Base-by-base conservation (phyloP, 2,113 vertebrate genomes). In the Electrona antarctica region DNA sequence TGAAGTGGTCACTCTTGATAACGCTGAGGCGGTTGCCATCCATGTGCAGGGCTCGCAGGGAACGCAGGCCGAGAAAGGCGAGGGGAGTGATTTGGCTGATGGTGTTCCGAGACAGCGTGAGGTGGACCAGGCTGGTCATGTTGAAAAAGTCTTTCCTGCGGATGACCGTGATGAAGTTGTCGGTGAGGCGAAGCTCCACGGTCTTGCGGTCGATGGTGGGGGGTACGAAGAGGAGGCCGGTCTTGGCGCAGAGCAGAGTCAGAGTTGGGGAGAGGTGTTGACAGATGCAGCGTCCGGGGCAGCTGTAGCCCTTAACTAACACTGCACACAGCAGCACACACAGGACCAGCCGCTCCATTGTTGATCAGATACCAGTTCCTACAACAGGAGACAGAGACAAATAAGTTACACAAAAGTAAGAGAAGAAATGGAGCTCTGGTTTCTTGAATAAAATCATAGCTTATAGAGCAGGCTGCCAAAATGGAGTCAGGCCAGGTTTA, bases 71-170 rank as follows among this genome's bases (percentile, higher is more conserved):
- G 0, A 95, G 60, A 1, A 98, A 98, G 73, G 97, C 95, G 0
- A 94, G 93, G 0, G 97, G 94, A 0, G 94, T 92, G 67, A 98
- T 89, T 79, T 97, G 96, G 78, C 96, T 97, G 55, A 98, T 94
- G 65, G 97, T 97, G 83, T 98, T 98, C 0, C 97, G 94, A 2
- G 97, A 98, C 33, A 98, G 87, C 0, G 97, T 98, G 58, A 98
- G 94, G 86, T 98, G 96, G 13, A 98, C 97, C 85, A 98, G 79
- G 84, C 95, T 98, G 68, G 94, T 98, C 97, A 98, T 98, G 92
- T 98, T 98, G 86, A 94, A 91, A 74, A 98, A 98, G 88, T 98
- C 97, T 21, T 94, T 91, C 59, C 91, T 92, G 3, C 96, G 95
- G 9, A 98, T 93, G 0, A 96, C 86, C 0, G 96, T 97, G 76